phyloP scores from a whole-genome alignment of 2,113 vertebrate genomes.

The Maccullochella peelii region DNA sequence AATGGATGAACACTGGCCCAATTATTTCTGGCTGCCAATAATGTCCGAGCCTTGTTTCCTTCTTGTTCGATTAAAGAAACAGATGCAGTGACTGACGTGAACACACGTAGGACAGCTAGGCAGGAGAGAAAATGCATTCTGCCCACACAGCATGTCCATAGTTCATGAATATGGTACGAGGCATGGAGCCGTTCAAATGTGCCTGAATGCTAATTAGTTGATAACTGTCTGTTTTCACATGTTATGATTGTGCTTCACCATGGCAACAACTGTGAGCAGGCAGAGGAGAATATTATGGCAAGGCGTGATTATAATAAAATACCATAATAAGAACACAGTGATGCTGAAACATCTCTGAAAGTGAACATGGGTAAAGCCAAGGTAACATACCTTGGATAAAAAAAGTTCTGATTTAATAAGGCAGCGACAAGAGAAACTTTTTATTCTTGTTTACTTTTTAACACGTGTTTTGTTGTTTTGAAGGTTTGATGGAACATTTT shows the following conservation, averaged over 20 bases:
- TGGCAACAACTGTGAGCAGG: slow-evolving; percentile 37
- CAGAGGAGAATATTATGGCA: not conserved
- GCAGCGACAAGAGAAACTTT: not conserved
- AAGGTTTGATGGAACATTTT: not conserved
- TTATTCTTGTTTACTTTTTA: not conserved
- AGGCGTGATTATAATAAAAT: not conserved
- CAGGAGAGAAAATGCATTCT: slow-evolving; percentile 15
- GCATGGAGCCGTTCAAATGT: slow-evolving; percentile 28
- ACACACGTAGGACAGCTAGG: not conserved
- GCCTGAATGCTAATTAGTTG: slow-evolving; percentile 39
- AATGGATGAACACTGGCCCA: not conserved
- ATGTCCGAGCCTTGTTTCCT: not conserved
- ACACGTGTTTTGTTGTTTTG: no score
- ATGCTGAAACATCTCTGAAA: not conserved
- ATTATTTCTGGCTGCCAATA: not conserved
- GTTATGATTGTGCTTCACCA: slow-evolving; percentile 26
- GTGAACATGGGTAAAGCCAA: not conserved
- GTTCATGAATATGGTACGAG: slow-evolving; percentile 4
- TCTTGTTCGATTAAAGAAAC: not conserved
- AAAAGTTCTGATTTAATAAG: not conserved
- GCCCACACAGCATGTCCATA: not conserved
- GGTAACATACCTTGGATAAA: not conserved
- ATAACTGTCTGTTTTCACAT: slow-evolving; percentile 37
- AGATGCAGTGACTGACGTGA: not conserved
- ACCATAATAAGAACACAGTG: not conserved